These are phyloP conservation scores for Terebella lapidaria DNA, from an alignment of 2,888 invertebrate genomes.

Conservation along the genomic window DNA sequence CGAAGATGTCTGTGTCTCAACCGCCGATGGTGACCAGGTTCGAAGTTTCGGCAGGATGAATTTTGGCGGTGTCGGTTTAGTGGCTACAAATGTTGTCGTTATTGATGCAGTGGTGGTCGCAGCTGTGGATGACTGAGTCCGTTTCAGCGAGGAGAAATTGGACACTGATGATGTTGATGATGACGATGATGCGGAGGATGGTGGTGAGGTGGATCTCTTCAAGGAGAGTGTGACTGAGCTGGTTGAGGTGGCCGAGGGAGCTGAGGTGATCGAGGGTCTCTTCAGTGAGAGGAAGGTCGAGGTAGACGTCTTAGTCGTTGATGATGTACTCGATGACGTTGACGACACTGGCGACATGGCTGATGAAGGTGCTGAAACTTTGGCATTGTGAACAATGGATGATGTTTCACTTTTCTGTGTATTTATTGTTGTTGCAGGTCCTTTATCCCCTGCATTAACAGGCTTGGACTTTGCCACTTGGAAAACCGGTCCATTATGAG, in stretches of 20 bases:
- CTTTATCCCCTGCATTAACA: too few species aligned
- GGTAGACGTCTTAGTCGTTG: not conserved
- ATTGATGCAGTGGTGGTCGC: not conserved
- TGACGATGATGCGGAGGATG: not conserved
- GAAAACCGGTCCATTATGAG: too few species aligned
- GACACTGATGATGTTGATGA: not conserved
- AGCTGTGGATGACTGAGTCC: too few species aligned
- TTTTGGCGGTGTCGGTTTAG: not conserved
- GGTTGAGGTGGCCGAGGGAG: not conserved
- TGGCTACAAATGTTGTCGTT: not conserved
- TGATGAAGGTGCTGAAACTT: not conserved
- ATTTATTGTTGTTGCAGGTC: too few species aligned
- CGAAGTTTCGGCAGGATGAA: not conserved
- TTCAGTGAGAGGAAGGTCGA: not conserved
- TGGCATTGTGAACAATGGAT: not conserved
- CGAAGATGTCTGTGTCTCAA: too few species aligned
- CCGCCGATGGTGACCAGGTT: not conserved
- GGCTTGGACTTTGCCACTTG: too few species aligned
- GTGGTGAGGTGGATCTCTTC: not conserved
- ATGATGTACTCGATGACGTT: not conserved
- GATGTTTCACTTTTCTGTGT: too few species aligned
- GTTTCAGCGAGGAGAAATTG: too few species aligned
- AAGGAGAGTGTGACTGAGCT: not conserved
- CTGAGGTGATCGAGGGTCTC: not conserved
- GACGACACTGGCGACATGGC: not conserved